These are phyloP conservation scores for Irena cyanogastra DNA, from an alignment of 2,113 vertebrate genomes.

Conservation along the genomic window DNA sequence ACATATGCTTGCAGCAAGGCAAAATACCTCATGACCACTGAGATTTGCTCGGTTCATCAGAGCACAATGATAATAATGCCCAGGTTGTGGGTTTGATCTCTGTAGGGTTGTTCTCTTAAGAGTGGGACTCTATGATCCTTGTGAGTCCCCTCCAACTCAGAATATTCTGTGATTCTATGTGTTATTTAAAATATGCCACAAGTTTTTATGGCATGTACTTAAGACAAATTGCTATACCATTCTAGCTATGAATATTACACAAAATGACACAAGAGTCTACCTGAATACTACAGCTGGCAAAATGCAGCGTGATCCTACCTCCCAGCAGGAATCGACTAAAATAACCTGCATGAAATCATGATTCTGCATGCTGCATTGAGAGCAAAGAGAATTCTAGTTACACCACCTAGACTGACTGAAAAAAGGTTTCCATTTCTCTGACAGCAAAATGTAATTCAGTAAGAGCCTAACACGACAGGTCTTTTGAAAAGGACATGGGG, in stretches of 20 bases:
- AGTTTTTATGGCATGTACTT: not conserved
- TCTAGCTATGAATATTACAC: not conserved
- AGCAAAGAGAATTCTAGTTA: not conserved
- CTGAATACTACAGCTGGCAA: not conserved
- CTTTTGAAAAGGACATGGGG: not conserved
- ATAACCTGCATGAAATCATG: constrained; percentile 18
- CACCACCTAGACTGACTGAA: not conserved
- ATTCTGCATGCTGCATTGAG: not conserved
- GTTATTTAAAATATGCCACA: not conserved
- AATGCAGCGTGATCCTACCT: not conserved
- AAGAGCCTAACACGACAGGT: not conserved
- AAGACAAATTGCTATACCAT: not conserved
- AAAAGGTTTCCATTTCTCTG: not conserved
- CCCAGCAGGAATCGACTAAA: not conserved
- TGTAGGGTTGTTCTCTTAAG: not conserved
- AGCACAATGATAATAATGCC: not conserved
- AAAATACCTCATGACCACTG: not conserved
- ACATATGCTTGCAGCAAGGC: not conserved
- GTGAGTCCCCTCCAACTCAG: not conserved
- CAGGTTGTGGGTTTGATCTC: not conserved
- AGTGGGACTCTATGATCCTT: not conserved
- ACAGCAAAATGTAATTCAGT: constrained; percentile 12
- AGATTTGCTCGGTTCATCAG: not conserved
- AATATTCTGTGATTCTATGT: not conserved
- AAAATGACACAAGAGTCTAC: not conserved